phyloP scores from a whole-genome alignment of 35 echinoderm and acorn worm genomes.

The Apostichopus parvimensis region DNA sequence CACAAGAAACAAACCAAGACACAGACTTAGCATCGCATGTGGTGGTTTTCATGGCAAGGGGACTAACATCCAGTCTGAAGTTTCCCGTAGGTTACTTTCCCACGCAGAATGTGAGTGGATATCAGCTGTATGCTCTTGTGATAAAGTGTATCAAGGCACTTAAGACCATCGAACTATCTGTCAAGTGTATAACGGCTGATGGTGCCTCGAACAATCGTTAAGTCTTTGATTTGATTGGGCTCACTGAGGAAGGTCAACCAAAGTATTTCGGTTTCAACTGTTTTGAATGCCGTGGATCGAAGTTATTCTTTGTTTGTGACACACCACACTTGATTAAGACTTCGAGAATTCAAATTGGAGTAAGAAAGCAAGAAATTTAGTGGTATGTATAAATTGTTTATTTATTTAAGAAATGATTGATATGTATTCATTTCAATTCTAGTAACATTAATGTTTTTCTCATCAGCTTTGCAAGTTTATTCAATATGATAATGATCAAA shows the following conservation, averaged over 20 bases:
- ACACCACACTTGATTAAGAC: conserved; percentile 27
- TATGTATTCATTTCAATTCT: no score
- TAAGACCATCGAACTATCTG: neutral
- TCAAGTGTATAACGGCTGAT: conserved; percentile 3
- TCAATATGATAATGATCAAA: no score
- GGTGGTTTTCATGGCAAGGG: conserved; percentile 14
- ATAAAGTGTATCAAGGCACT: conserved; percentile 2
- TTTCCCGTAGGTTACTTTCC: conserved; percentile 11
- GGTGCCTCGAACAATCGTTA: conserved; percentile 20
- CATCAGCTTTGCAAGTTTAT: no score
- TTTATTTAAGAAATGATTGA: no score
- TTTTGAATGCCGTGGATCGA: neutral
- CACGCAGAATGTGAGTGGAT: neutral
- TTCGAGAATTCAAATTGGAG: no score
- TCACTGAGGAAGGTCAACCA: neutral
- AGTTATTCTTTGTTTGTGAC: neutral
- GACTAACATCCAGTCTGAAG: conserved; percentile 27
- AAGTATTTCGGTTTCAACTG: neutral
- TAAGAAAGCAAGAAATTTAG: no score
- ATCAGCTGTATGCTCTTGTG: neutral
- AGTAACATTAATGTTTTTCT: no score
- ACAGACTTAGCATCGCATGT: conserved; percentile 1
- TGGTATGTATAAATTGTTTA: no score
- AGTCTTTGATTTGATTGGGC: neutral
- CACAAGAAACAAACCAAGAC: neutral